These are phyloP conservation scores for Orientallactaga sibirica DNA, from an alignment of 2,797 vertebrate species.

Conservation along the genomic window DNA sequence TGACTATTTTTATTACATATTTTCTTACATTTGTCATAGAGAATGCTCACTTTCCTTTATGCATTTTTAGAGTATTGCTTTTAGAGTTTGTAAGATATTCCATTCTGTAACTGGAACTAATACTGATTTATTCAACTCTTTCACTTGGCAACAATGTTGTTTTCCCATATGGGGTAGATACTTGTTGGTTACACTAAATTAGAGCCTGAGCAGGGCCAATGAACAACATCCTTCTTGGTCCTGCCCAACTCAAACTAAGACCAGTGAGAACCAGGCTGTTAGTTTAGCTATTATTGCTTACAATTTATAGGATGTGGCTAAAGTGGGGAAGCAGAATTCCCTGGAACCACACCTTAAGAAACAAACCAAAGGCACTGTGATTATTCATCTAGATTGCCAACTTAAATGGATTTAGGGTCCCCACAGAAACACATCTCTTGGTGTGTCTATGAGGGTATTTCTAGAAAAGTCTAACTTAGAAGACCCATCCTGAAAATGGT, in stretches of 20 bases:
- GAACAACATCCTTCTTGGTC: background rate
- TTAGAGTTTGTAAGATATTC: background rate
- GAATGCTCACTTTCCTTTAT: background rate
- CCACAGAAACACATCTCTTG: background rate
- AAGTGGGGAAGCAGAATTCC: background rate
- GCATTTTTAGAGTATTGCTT: background rate
- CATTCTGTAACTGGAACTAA: background rate
- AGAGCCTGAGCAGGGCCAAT: background rate
- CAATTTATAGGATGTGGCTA: background rate
- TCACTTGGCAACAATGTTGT: background rate
- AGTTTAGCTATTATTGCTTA: background rate
- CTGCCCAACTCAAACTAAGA: background rate
- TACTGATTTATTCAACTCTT: background rate
- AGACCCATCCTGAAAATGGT: background rate
- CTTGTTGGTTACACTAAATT: background rate
- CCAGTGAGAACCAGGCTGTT: background rate
- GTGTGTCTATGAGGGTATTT: background rate
- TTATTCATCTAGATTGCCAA: background rate
- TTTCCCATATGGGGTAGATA: background rate
- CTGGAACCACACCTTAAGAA: background rate
- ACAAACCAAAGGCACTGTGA: background rate
- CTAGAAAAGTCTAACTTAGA: background rate
- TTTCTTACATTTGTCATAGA: conserved; percentile 28
- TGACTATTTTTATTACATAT: background rate
- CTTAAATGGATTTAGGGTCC: background rate